A percentile compares a stretch with the other conserved stretches of the same genome.
phyloP scores from a whole-genome alignment of 2,888 invertebrate genomes.

The Lycophotia porphyrea region DNA sequence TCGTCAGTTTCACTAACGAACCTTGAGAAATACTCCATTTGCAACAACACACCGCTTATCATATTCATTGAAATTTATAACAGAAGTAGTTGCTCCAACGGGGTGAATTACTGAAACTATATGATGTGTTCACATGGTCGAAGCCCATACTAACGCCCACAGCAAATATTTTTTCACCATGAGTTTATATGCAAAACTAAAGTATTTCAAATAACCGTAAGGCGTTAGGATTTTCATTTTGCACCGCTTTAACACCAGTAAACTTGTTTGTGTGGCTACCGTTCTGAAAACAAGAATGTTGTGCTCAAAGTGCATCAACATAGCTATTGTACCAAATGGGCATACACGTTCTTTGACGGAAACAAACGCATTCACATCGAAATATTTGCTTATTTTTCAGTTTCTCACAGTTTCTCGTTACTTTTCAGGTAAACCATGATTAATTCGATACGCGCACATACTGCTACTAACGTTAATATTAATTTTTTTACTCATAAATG shows the following conservation, averaged over 20 bases:
- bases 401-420: constrained; percentile 73
- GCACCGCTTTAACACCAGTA: constrained; percentile 58
- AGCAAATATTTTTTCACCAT: constrained; percentile 1
- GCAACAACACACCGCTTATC: constrained; percentile 68
- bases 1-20: constrained; percentile 80
- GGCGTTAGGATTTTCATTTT: constrained; percentile 56
- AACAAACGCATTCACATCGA: constrained; percentile 83
- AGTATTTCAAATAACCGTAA: constrained; percentile 29
- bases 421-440: constrained; percentile 53
- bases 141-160: constrained; percentile 9
- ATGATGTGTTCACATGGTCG: constrained; percentile 14
- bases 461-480: constrained; percentile 13
- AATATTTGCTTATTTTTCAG: constrained; percentile 79
- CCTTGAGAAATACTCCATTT: constrained; percentile 80
- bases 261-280: constrained; percentile 73
- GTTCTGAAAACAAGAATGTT: constrained; percentile 86
- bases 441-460: constrained; percentile 33
- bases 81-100: constrained; percentile 40
- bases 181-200: constrained; percentile 10
- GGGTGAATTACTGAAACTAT: constrained; percentile 39
- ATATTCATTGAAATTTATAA: constrained; percentile 54
- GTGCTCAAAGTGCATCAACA: constrained; percentile 81
- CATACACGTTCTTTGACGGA: constrained; percentile 77
- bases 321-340: constrained; percentile 81
- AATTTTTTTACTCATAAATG: constrained; percentile 4